These are phyloP conservation scores for Cebuella pygmaea DNA, from an alignment of 2,797 vertebrate genomes.

Conservation along the genomic window DNA sequence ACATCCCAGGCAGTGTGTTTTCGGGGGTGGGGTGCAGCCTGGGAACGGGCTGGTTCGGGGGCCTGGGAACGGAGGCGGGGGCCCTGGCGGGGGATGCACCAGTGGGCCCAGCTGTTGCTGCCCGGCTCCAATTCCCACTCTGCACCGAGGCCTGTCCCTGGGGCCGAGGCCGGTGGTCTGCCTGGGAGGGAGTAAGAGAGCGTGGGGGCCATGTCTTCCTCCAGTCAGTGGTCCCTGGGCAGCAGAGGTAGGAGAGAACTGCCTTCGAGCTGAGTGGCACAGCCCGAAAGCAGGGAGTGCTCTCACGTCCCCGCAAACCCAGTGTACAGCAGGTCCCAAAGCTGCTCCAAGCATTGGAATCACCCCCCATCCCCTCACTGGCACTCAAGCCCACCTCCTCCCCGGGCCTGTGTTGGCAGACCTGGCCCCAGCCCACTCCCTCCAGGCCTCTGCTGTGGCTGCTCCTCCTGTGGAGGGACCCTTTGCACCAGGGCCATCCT, in stretches of 20 bases:
- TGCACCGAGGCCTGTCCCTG: slow-evolving; percentile 17
- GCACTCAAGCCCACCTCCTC: neutral
- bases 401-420: accelerated
- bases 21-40: slow-evolving; percentile 64
- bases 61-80: slow-evolving; percentile 69
- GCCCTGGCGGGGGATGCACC: slow-evolving; percentile 50
- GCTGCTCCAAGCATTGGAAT: neutral
- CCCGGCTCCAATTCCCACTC: slow-evolving; percentile 71
- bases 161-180: slow-evolving; percentile 76
- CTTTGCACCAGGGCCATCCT: neutral
- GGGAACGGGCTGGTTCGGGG: slow-evolving; percentile 69
- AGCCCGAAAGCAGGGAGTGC: neutral
- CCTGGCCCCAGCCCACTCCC: neutral
- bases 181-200: slow-evolving; percentile 25
- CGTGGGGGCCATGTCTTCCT: neutral
- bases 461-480: neutral
- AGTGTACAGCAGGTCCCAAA: neutral
- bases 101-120: slow-evolving; percentile 78
- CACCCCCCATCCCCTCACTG: neutral
- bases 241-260: neutral
- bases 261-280: neutral
- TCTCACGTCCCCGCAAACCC: neutral
- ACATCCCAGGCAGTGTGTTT: neutral
- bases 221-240: neutral
- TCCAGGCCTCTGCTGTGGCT: neutral